Conservation (phyloP, 2,888 invertebrate species). For the Lagria hirta region DNA sequence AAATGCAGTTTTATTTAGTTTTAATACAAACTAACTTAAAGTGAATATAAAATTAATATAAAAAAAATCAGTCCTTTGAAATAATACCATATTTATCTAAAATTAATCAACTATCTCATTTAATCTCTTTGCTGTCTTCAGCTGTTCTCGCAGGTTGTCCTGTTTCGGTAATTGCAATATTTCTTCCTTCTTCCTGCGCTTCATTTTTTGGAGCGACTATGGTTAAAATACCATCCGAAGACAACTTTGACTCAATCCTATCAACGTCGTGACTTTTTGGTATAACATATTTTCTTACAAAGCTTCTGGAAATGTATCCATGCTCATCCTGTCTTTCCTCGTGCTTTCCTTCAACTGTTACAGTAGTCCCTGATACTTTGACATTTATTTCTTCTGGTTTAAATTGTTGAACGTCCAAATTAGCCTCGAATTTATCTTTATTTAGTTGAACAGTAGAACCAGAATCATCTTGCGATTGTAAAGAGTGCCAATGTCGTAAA, state of each 20-base stretch:
- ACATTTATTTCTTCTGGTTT: slow-evolving; percentile 75
- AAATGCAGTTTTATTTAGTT: no score
- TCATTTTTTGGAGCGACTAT: slow-evolving; percentile 62
- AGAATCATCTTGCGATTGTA: slow-evolving; percentile 63
- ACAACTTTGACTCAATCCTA: slow-evolving; percentile 71
- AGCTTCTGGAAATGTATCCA: slow-evolving; percentile 75
- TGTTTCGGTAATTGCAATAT: no score
- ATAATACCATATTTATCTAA: no score
- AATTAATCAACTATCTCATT: no score
- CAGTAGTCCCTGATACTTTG: slow-evolving; percentile 64
- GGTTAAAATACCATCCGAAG: slow-evolving; percentile 72
- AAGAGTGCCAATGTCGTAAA: slow-evolving; percentile 55
- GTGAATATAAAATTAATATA: no score
- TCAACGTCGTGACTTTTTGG: slow-evolving; percentile 74
- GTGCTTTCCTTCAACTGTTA: slow-evolving; percentile 75
- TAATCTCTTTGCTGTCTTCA: no score
- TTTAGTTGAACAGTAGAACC: slow-evolving; percentile 56
- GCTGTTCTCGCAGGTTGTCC: no score
- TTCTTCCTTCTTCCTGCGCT: no score
- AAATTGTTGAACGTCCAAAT: slow-evolving; percentile 63
- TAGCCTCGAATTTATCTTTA: slow-evolving; percentile 9
- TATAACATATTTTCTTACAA: slow-evolving; percentile 70
- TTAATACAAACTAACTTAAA: no score
- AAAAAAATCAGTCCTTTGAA: no score
- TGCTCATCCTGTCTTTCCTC: slow-evolving; percentile 73